phyloP scores from a whole-genome alignment of 1,140 invertebrate species.

The Cardiocondyla obscurior region DNA sequence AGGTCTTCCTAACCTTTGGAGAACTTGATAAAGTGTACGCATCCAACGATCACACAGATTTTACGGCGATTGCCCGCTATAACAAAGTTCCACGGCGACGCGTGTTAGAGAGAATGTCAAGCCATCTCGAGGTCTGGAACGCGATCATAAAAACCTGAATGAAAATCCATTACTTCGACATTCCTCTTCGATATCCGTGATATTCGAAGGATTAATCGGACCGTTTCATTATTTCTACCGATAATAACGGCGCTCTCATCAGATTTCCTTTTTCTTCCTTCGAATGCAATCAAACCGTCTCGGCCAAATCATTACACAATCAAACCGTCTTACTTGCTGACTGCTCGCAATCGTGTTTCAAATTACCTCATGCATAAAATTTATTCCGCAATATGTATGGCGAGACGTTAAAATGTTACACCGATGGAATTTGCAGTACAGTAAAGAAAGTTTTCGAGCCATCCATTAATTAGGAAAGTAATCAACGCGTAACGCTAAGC shows the following conservation, averaged over 20 bases:
- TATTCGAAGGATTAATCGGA: conserved; percentile 56
- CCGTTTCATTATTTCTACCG: conserved; percentile 49
- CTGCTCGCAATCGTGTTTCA: background rate
- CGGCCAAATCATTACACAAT: background rate
- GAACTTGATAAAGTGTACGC: conserved; percentile 55
- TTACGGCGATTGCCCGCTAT: conserved; percentile 70
- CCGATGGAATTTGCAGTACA: background rate
- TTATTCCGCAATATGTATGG: background rate
- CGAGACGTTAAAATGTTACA: background rate
- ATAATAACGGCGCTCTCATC: conserved; percentile 38
- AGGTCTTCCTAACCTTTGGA: conserved; percentile 23
- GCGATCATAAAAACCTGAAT: conserved; percentile 68
- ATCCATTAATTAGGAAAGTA: conserved; percentile 8
- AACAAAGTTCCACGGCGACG: conserved; percentile 66
- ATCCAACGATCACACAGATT: conserved; percentile 63
- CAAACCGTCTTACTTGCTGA: conserved; percentile 7
- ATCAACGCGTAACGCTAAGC: background rate
- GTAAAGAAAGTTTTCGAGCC: background rate
- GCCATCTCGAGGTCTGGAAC: conserved; percentile 46
- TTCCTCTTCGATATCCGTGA: conserved; percentile 34
- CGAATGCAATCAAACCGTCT: conserved; percentile 8
- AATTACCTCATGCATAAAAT: background rate
- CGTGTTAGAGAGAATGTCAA: conserved; percentile 59
- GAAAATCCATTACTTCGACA: conserved; percentile 65
- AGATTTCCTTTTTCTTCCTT: background rate